phyloP scores from a whole-genome alignment of 2,797 vertebrate genomes.

The Protonibea diacanthus region DNA sequence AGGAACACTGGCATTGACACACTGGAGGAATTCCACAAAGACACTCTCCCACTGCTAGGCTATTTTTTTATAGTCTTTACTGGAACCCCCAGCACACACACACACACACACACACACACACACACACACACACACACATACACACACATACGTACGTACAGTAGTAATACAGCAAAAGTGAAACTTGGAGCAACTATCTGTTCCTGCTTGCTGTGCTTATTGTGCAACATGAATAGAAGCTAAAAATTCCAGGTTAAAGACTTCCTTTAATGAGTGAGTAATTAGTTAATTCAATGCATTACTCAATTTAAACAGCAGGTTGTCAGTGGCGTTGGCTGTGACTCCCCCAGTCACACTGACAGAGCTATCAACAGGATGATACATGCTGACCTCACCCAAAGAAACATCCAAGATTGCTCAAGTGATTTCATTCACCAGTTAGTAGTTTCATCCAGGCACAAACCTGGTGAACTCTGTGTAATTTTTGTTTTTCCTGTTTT shows the following conservation, averaged over 20 bases:
- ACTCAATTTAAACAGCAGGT: constrained; percentile 30
- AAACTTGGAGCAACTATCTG: constrained; percentile 61
- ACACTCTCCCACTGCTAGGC: constrained; percentile 44
- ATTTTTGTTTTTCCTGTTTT: constrained; percentile 21
- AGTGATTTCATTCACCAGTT: constrained; percentile 29
- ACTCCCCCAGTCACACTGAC: constrained; percentile 13
- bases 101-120: constrained; percentile 29
- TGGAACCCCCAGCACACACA: constrained; percentile 47
- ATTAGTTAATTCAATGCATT: not conserved
- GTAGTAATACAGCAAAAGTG: constrained; percentile 57
- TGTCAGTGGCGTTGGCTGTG: not conserved
- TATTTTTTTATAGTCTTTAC: constrained; percentile 62
- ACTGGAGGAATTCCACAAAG: constrained; percentile 79
- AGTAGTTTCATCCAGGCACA: constrained; percentile 20
- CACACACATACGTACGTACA: constrained; percentile 16
- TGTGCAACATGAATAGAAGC: constrained; percentile 50
- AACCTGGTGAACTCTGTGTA: constrained; percentile 2
- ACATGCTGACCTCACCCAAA: constrained; percentile 56
- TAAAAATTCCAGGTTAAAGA: constrained; percentile 61
- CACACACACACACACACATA: constrained; percentile 17
- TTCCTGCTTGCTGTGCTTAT: constrained; percentile 61
- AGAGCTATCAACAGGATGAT: constrained; percentile 53
- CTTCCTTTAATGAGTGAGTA: constrained; percentile 60
- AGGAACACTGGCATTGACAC: constrained; percentile 75
- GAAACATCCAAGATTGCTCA: constrained; percentile 69